Evolutionary conservation across 2,113 vertebrate species (phyloP), one percentile per base, ranked within the genome.

Genomic region (Dipodomys merriami): DNA sequence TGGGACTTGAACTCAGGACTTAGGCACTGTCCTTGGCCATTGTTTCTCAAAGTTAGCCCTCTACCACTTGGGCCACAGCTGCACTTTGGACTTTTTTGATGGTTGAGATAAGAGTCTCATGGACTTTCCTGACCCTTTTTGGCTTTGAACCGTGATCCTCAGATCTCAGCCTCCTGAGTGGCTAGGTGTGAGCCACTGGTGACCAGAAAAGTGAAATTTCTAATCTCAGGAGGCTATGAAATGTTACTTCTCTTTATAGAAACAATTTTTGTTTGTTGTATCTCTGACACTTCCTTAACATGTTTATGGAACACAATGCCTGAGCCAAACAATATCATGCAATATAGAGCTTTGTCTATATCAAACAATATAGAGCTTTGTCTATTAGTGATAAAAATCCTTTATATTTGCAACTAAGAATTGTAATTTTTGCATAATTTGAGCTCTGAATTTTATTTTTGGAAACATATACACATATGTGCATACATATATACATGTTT

Each of bases 391-490:
- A 5, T 87, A 46, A 68, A 84, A 91, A 46, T 8, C 25, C 29
- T 84, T 71, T 86, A 7, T 91, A 62, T 85, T 88, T 94, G 67
- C 30, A 27, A 35, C 65, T 86, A 74, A 85, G 91, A 68, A 80
- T 5, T 64, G 1, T 60, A 73, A 29, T 57, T 57, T 57, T 57
- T 57, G 53, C 15, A 57, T 57, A 57, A 16, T 57, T 57, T 57
- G 53, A 16, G 16, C 53, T 57, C 16, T 57, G 53, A 57, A 57
- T 57, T 57, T 57, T 57, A 57, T 13, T 57, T 57, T 57, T 57
- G 12, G 53, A 19, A 57, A 57, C 15, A 57, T 57, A 57, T 57
- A 57, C 53, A 57, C 15, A 57, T 57, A 57, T 53, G 18, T 67
- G 20, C 76, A 46, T 65, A 57, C 53, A 57, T 57, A 16, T 57